Conservation (phyloP, 2,113 vertebrate genomes). For the Empidonax alnorum region DNA sequence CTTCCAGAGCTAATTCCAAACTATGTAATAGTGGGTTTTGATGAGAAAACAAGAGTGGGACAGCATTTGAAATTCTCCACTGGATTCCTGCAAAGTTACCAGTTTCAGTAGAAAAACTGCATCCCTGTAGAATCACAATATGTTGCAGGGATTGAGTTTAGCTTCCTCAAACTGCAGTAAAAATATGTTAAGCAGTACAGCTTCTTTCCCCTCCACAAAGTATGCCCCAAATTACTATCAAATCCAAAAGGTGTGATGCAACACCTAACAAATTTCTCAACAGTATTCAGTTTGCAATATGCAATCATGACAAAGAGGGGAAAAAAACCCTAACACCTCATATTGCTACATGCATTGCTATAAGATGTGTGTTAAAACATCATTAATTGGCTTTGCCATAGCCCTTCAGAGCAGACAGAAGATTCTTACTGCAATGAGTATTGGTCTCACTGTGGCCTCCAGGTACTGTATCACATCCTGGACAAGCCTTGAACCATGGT, state of each 20-base stretch:
- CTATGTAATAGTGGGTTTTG: neutral
- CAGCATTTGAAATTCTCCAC: neutral
- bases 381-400: neutral
- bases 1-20: neutral
- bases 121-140: neutral
- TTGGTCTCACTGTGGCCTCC: conserved; percentile 83
- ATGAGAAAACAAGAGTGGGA: neutral
- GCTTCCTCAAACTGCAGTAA: neutral
- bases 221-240: neutral
- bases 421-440: conserved; percentile 77
- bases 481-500: conserved; percentile 82
- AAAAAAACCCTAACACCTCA: neutral
- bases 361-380: neutral
- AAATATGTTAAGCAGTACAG: neutral
- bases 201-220: neutral
- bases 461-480: conserved; percentile 92
- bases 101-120: neutral
- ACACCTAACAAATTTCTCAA: neutral
- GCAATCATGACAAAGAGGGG: neutral
- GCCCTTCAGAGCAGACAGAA: neutral
- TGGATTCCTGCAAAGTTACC: neutral
- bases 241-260: neutral
- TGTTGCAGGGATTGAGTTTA: neutral
- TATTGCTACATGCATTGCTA: neutral
- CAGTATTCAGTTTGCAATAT: neutral